Percentiles rank a stretch among this genome's conserved stretches.
Evolutionary conservation across 2,113 vertebrate species (phyloP).

Genomic region (Pomatorhinus ruficollis): DNA sequence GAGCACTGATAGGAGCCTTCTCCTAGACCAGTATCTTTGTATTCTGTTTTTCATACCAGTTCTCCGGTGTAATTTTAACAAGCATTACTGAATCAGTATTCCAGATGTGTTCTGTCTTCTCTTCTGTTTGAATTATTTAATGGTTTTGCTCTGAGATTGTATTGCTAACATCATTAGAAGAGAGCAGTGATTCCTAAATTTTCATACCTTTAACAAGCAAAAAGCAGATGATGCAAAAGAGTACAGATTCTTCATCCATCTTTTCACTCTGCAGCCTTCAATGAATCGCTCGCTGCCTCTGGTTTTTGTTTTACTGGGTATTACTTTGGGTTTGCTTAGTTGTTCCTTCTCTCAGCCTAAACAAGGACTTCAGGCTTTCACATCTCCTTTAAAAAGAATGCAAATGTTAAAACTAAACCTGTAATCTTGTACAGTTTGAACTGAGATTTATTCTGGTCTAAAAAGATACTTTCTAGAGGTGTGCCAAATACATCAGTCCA

Average conservation of each 20-base stretch:
- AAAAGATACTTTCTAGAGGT: neutral
- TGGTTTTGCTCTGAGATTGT: neutral
- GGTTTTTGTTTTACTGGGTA: neutral
- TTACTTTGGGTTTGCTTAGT: neutral
- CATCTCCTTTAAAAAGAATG: neutral
- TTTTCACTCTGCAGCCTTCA: neutral
- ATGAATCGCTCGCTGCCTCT: neutral
- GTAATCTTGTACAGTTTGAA: neutral
- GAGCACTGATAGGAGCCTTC: neutral
- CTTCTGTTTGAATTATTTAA: conserved; percentile 2
- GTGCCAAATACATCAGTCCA: neutral
- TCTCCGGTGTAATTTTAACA: neutral
- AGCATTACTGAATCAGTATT: neutral
- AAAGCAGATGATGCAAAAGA: neutral
- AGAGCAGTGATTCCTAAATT: neutral
- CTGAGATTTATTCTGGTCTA: neutral
- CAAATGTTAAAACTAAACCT: neutral
- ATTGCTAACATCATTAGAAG: neutral
- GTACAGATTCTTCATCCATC: neutral
- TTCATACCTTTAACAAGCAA: neutral
- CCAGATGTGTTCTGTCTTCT: neutral
- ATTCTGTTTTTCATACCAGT: neutral
- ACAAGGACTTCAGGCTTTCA: neutral
- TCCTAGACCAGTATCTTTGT: neutral
- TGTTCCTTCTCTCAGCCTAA: neutral